phyloP scores from a whole-genome alignment of 2,888 invertebrate genomes.

The Neoitamus cyanurus region DNA sequence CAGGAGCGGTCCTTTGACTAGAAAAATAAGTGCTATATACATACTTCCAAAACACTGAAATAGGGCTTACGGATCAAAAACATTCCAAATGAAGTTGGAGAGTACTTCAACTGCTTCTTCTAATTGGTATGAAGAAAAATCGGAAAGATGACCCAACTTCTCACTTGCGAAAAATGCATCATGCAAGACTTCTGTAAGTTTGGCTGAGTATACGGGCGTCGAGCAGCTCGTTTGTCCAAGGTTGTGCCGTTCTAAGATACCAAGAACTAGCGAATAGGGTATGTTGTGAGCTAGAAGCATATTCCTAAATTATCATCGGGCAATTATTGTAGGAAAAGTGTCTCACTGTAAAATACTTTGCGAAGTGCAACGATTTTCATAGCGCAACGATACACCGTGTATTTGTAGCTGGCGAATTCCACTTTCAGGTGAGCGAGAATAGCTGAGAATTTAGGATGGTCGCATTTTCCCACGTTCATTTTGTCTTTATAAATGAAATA shows the following conservation, averaged over 20 bases:
- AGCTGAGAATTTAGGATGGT: slow-evolving; percentile 53
- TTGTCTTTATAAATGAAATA: slow-evolving; percentile 12
- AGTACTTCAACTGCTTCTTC: slow-evolving; percentile 60
- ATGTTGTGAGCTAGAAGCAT: slow-evolving; percentile 60
- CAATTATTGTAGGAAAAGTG: neutral
- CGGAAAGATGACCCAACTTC: slow-evolving; percentile 56
- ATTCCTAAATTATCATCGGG: neutral
- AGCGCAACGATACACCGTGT: slow-evolving; percentile 64
- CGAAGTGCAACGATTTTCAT: slow-evolving; percentile 62
- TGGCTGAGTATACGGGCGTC: slow-evolving; percentile 62
- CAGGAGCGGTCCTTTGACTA: slow-evolving; percentile 62
- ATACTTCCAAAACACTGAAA: neutral
- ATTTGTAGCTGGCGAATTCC: slow-evolving; percentile 61
- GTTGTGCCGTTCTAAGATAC: slow-evolving; percentile 62
- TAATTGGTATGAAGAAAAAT: slow-evolving; percentile 56
- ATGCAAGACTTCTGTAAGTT: slow-evolving; percentile 62
- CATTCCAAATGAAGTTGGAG: slow-evolving; percentile 64
- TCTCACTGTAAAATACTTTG: slow-evolving; percentile 62
- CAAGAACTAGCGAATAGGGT: slow-evolving; percentile 62
- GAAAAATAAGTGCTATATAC: slow-evolving; percentile 34
- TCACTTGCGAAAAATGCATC: slow-evolving; percentile 65
- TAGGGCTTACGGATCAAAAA: slow-evolving; percentile 63
- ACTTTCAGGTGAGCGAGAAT: slow-evolving; percentile 59
- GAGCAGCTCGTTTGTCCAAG: slow-evolving; percentile 58
- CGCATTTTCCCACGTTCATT: neutral